Conservation (phyloP, 2,113 vertebrate genomes). For the Siniperca knerii region DNA sequence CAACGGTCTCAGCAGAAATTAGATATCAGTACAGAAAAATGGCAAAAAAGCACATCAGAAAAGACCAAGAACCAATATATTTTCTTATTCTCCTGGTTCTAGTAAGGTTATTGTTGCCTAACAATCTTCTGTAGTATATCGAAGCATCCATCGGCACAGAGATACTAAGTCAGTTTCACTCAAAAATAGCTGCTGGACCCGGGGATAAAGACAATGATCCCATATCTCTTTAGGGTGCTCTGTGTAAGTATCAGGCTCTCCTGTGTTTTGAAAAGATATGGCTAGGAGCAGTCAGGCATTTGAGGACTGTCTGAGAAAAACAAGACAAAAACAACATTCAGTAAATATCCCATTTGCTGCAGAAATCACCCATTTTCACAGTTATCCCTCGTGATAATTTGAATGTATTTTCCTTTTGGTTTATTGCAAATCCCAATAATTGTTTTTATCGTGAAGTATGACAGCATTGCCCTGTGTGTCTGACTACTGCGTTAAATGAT, state of each 20-base stretch:
- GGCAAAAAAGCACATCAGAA: conserved; percentile 14
- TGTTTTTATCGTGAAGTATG: conserved; percentile 21
- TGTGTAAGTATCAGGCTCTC: conserved; percentile 45
- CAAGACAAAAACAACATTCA: conserved; percentile 45
- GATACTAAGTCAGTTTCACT: conserved; percentile 28
- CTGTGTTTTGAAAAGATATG: conserved; percentile 56
- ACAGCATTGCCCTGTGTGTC: conserved; percentile 7
- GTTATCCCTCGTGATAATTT: conserved; percentile 46
- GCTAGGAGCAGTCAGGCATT: conserved; percentile 48
- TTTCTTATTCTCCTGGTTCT: conserved; percentile 20
- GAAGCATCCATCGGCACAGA: conserved; percentile 41
- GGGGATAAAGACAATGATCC: conserved; percentile 61
- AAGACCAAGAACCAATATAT: conserved; percentile 15
- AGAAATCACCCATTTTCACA: conserved; percentile 50
- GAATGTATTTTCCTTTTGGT: conserved; percentile 35
- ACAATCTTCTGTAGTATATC: conserved; percentile 27
- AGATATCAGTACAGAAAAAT: conserved; percentile 2
- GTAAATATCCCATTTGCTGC: conserved; percentile 56
- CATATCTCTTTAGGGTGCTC: conserved; percentile 41
- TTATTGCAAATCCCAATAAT: conserved; percentile 19
- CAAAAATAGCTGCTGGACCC: conserved; percentile 41
- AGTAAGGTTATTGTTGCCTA: conserved; percentile 30
- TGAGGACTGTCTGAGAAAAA: conserved; percentile 46
- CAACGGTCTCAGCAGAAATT: conserved; percentile 20
- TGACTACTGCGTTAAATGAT: neutral